These are phyloP conservation scores for Dastarcus helophoroides DNA, from an alignment of 2,888 invertebrate genomes.

Conservation along the genomic window DNA sequence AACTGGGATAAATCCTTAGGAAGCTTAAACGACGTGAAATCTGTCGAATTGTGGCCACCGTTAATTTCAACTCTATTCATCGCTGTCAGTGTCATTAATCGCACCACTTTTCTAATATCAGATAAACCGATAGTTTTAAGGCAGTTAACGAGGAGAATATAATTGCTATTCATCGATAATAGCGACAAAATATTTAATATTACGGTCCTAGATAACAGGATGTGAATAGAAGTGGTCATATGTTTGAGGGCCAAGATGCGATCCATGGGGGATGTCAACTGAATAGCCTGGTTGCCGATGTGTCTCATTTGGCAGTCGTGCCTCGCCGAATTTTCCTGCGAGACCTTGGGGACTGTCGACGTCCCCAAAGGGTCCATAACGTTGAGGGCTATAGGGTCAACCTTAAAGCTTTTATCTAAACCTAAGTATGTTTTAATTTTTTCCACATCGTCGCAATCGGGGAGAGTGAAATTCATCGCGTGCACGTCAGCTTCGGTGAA, in stretches of 20 bases:
- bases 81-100: slow-evolving; percentile 48
- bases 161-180: slow-evolving; percentile 27
- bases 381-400: slow-evolving; percentile 36
- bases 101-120: slow-evolving; percentile 46
- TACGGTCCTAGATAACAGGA: slow-evolving; percentile 43
- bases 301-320: slow-evolving; percentile 26
- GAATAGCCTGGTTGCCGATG: slow-evolving; percentile 42
- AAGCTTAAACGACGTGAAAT: slow-evolving; percentile 20
- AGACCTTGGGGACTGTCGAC: slow-evolving; percentile 34
- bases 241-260: slow-evolving; percentile 42
- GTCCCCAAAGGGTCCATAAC: slow-evolving; percentile 45
- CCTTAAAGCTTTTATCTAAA: slow-evolving; percentile 29
- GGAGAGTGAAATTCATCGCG: slow-evolving; percentile 22
- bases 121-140: slow-evolving; percentile 38
- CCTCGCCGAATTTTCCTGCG: slow-evolving; percentile 22
- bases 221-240: slow-evolving; percentile 40
- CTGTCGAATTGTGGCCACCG: slow-evolving; percentile 22
- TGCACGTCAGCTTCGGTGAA: slow-evolving; percentile 29
- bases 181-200: slow-evolving; percentile 45
- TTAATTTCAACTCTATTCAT: slow-evolving; percentile 41
- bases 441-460: slow-evolving; percentile 26
- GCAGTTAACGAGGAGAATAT: slow-evolving; percentile 27
- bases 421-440: slow-evolving; percentile 29
- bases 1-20: slow-evolving; percentile 27
- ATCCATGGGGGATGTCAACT: slow-evolving; percentile 38